These are phyloP conservation scores for Argyresthia albistria DNA, from an alignment of 2,888 invertebrate genomes.

Conservation along the genomic window DNA sequence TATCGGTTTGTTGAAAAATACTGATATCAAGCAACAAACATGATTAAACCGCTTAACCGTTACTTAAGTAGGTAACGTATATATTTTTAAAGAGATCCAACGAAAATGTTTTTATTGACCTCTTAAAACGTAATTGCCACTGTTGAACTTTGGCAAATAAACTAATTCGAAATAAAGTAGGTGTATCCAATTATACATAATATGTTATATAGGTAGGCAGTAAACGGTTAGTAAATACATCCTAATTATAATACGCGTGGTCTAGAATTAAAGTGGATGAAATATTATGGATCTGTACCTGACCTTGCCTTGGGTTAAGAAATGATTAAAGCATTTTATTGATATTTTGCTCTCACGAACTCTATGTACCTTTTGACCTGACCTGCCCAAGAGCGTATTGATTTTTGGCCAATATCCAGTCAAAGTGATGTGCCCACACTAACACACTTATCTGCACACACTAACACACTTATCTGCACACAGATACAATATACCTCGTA, in stretches of 20 bases:
- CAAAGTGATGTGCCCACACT: background rate
- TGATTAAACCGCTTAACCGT: too few species aligned
- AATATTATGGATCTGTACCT: background rate
- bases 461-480: background rate
- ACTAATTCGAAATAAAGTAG: background rate
- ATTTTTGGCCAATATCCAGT: slow-evolving; percentile 14
- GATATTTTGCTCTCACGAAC: slow-evolving; percentile 18
- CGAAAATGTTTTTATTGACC: background rate
- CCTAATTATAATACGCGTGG: background rate
- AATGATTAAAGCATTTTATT: background rate
- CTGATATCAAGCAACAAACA: too few species aligned
- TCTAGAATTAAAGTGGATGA: background rate
- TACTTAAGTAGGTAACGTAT: too few species aligned
- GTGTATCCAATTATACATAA: background rate
- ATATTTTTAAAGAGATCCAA: background rate
- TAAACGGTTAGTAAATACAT: background rate
- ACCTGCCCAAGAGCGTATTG: slow-evolving; percentile 19
- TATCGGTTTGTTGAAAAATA: too few species aligned
- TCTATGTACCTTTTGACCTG: slow-evolving; percentile 24
- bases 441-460: background rate
- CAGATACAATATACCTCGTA: background rate
- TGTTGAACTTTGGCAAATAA: background rate
- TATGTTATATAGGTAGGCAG: too few species aligned
- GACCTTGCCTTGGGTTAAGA: background rate
- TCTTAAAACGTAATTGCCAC: background rate